Conservation (phyloP, 1,140 invertebrate genomes). For the Metaphire vulgaris region DNA sequence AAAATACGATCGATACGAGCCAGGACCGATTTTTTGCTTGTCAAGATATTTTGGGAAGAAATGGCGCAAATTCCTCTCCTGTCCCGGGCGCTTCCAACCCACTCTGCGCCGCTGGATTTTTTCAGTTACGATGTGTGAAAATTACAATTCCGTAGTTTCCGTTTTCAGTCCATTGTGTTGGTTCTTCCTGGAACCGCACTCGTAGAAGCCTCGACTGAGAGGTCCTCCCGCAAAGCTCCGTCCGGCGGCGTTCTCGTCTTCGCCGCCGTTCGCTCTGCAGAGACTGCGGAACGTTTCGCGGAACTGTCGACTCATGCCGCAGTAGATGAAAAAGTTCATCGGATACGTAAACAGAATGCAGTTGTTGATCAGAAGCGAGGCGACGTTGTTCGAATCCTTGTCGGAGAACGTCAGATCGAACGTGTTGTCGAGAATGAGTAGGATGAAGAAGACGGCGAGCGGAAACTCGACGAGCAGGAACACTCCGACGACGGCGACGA, state of each 20-base stretch:
- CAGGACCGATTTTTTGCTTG: too few species aligned
- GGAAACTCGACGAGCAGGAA: conserved; percentile 30
- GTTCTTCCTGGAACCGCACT: neutral
- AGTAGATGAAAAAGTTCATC: conserved; percentile 23
- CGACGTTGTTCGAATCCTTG: neutral
- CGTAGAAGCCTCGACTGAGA: neutral
- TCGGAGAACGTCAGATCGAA: conserved; percentile 16
- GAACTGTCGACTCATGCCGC: conserved; percentile 18
- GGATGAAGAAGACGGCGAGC: conserved; percentile 21
- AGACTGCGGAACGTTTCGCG: neutral
- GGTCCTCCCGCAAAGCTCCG: too few species aligned
- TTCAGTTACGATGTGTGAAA: too few species aligned
- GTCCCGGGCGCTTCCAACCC: too few species aligned
- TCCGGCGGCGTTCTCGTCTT: neutral
- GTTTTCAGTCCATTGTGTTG: neutral
- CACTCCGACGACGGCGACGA: conserved; percentile 58
- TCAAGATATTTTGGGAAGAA: too few species aligned
- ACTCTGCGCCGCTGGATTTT: too few species aligned
- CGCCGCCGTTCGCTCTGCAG: neutral
- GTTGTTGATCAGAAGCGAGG: conserved; percentile 53
- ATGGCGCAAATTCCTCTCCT: too few species aligned
- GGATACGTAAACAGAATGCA: conserved; percentile 81
- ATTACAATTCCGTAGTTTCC: neutral
- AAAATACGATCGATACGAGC: too few species aligned
- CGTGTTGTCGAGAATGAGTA: conserved; percentile 23